Conservation (phyloP, 2,113 vertebrate species). For the Hydrolagus affinis region DNA sequence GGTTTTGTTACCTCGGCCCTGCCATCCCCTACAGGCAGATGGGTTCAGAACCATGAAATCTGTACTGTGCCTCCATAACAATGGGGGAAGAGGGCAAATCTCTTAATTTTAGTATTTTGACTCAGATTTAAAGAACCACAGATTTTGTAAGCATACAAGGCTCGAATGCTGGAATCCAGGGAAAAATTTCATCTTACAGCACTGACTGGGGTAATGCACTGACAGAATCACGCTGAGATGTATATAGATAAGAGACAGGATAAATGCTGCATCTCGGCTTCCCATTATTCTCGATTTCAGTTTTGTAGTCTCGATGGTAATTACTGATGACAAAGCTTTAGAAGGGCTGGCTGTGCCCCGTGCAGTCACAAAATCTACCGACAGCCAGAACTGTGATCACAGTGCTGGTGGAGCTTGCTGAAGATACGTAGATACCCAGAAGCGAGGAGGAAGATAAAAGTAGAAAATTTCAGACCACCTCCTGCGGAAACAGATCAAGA, state of each 20-base stretch:
- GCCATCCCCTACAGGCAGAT: background rate
- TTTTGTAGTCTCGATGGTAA: background rate
- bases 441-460: too few species aligned
- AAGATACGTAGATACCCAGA: background rate
- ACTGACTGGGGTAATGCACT: background rate
- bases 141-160: background rate
- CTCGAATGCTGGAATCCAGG: background rate
- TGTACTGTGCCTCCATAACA: background rate
- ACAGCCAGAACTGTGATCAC: too few species aligned
- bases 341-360: background rate
- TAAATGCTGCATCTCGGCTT: conserved; percentile 6
- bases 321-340: background rate
- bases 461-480: too few species aligned
- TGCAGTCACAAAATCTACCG: too few species aligned
- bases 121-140: background rate
- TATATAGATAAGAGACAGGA: background rate
- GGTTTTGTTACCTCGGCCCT: background rate
- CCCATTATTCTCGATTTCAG: background rate
- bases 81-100: background rate
- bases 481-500: too few species aligned
- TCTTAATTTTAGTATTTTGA: background rate
- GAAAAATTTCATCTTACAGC: background rate
- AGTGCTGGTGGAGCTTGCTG: background rate
- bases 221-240: background rate
- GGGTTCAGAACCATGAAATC: too few species aligned